A percentile compares a stretch with the other conserved stretches of the same genome.
phyloP scores from a whole-genome alignment of 2,113 vertebrate species.

The Halichoerus grypus region DNA sequence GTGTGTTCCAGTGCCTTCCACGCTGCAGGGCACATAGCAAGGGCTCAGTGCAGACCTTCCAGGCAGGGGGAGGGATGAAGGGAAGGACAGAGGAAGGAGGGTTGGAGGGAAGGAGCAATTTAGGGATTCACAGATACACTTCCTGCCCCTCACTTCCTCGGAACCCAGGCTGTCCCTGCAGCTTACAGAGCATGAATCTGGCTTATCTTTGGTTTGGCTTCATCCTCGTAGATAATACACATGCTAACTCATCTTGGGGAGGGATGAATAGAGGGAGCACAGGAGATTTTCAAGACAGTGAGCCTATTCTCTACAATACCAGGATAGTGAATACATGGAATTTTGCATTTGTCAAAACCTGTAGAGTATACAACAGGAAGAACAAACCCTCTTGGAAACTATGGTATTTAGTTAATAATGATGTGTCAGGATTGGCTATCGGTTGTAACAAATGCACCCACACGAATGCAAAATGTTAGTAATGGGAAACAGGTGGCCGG shows the following conservation, averaged over 20 bases:
- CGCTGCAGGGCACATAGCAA: fast-evolving
- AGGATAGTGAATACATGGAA: fast-evolving
- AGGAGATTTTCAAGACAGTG: not conserved
- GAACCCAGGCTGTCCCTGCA: not conserved
- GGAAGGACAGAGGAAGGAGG: not conserved
- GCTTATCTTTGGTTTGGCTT: not conserved
- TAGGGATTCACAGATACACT: not conserved
- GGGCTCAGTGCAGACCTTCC: not conserved
- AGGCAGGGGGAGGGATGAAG: too few relatives aligned
- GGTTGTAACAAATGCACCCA: not conserved
- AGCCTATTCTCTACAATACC: not conserved
- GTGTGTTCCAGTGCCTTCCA: not conserved
- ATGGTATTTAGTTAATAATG: fast-evolving
- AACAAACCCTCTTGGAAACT: not conserved
- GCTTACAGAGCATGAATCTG: not conserved
- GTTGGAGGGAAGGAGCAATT: not conserved
- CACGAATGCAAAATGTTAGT: not conserved
- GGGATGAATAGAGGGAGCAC: not conserved
- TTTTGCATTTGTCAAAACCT: not conserved
- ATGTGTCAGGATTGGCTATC: not conserved
- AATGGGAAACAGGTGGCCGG: too few relatives aligned
- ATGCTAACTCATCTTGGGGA: fast-evolving
- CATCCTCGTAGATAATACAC: fast-evolving
- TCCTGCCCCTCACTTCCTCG: not conserved
- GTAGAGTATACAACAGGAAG: fast-evolving